A percentile compares a stretch with the other conserved stretches of the same genome.
Conservation (phyloP, 1,140 invertebrate species). For the Drosophila takahashii region DNA sequence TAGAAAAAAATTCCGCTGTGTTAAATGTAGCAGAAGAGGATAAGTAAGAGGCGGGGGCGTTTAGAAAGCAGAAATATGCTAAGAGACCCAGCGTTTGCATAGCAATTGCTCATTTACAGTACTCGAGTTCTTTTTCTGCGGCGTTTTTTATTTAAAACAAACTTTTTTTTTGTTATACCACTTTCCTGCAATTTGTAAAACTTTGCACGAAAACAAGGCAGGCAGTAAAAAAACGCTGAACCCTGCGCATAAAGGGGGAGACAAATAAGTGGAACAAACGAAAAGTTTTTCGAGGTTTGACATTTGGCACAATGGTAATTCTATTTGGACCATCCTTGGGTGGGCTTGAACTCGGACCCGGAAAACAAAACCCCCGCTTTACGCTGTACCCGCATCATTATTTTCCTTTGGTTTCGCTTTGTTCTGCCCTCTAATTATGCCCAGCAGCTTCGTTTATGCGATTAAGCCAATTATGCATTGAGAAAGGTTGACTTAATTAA, state of each 20-base stretch:
- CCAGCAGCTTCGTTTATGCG: conserved; percentile 51
- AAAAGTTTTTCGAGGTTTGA: conserved; percentile 70
- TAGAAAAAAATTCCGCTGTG: conserved; percentile 24
- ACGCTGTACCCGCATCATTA: conserved; percentile 72
- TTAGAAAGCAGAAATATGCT: conserved; percentile 80
- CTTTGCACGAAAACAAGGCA: conserved; percentile 30
- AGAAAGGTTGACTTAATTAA: conserved; percentile 45
- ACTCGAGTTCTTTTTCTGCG: conserved; percentile 21
- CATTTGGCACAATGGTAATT: conserved; percentile 72
- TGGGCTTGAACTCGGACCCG: conserved; percentile 23
- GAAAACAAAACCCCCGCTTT: conserved; percentile 11
- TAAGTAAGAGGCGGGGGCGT: conserved; percentile 39
- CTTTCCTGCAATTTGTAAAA: conserved; percentile 49
- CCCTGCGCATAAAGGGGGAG: conserved; percentile 38
- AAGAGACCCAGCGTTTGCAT: conserved; percentile 72
- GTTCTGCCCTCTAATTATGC: conserved; percentile 53
- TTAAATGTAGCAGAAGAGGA: conserved; percentile 71
- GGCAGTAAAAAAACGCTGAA: conserved; percentile 8
- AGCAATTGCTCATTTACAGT: conserved; percentile 77
- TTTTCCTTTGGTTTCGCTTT: conserved; percentile 54
- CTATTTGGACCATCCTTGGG: conserved; percentile 58
- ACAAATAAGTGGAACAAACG: conserved; percentile 57
- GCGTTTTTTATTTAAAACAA: conserved; percentile 40
- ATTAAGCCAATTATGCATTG: conserved; percentile 44
- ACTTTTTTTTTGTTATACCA: conserved; percentile 32